phyloP scores from a whole-genome alignment of 2,113 vertebrate genomes.

The Mustelus asterias region DNA sequence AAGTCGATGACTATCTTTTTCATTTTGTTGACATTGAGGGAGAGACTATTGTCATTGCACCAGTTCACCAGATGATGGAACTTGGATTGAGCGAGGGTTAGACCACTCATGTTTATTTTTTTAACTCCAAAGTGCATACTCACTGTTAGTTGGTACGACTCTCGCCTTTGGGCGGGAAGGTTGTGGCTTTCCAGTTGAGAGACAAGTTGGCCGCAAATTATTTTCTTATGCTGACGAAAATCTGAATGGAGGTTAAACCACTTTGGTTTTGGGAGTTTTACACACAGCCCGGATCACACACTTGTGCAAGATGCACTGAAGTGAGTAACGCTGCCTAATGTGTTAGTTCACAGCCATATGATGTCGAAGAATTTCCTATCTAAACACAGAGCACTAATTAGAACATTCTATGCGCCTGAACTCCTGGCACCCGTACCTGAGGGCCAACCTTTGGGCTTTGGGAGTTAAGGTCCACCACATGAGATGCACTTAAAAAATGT shows the following conservation, averaged over 20 bases:
- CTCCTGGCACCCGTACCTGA: background rate
- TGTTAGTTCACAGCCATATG: background rate
- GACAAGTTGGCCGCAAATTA: background rate
- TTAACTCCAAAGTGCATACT: background rate
- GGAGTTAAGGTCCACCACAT: background rate
- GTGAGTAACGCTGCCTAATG: background rate
- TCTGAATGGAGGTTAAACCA: background rate
- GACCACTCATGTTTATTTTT: too few species aligned
- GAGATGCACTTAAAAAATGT: background rate
- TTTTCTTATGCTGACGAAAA: background rate
- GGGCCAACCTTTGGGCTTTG: background rate
- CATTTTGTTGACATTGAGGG: too few species aligned
- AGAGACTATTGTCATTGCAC: too few species aligned
- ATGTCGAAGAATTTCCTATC: background rate
- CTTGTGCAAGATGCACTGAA: background rate
- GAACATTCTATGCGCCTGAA: conserved; percentile 17
- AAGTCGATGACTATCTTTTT: too few species aligned
- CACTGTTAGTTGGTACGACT: background rate
- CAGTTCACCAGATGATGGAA: background rate
- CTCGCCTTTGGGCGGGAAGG: background rate
- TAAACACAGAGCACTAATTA: background rate
- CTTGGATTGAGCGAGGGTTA: background rate
- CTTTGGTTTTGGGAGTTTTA: background rate
- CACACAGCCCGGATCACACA: background rate
- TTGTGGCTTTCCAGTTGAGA: background rate